Conservation (phyloP, 2,113 vertebrate genomes). For the Columbina picui region DNA sequence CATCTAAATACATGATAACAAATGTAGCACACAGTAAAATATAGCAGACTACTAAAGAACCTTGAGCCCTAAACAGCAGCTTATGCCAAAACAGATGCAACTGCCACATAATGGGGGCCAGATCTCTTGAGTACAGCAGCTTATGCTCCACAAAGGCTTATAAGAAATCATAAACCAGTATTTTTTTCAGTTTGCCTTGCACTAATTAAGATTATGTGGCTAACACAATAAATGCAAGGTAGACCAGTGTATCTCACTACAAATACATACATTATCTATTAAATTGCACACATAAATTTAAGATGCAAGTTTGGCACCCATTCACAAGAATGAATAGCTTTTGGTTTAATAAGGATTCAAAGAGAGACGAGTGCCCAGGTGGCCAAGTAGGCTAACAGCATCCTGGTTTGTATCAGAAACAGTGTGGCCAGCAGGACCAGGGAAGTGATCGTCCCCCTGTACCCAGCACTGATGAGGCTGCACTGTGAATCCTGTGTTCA, state of each 20-base stretch:
- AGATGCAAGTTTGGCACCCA: neutral
- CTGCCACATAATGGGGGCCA: neutral
- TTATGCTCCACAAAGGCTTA: neutral
- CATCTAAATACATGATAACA: neutral
- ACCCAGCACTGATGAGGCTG: no score
- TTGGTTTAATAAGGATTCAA: neutral
- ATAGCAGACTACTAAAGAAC: neutral
- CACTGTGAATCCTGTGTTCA: no score
- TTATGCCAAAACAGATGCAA: neutral
- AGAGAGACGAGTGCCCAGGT: neutral
- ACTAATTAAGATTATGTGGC: neutral
- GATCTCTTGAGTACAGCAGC: neutral
- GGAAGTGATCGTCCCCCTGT: no score
- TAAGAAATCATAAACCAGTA: neutral
- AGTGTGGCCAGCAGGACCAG: no score
- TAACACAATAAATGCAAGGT: neutral
- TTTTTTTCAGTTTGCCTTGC: neutral
- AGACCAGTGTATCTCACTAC: neutral
- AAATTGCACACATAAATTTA: neutral
- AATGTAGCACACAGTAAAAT: neutral
- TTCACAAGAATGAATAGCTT: neutral
- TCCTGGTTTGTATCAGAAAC: no score
- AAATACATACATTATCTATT: neutral
- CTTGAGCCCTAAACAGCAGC: neutral
- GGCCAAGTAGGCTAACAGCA: no score